A percentile compares a stretch with the other conserved stretches of the same genome.
These are phyloP conservation scores for Myrmophylax atrothorax DNA, from an alignment of 2,113 vertebrate genomes.

Conservation along the genomic window DNA sequence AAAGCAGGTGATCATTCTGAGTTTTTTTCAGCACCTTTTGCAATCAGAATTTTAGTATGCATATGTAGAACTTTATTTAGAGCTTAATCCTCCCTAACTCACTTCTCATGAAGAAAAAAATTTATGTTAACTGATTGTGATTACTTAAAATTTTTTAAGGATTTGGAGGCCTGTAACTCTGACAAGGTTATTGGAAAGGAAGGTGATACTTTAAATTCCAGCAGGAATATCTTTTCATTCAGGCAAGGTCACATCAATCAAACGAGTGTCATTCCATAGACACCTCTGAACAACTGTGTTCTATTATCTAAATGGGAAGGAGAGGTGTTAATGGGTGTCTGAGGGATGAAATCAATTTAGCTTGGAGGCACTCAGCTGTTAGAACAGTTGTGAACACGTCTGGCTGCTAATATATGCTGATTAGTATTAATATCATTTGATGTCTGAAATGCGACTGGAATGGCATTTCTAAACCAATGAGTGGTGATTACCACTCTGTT, in stretches of 20 bases:
- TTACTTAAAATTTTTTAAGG: neutral
- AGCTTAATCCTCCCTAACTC: neutral
- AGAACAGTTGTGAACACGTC: slow-evolving; percentile 72
- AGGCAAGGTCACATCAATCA: slow-evolving; percentile 74
- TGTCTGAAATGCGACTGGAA: slow-evolving; percentile 57
- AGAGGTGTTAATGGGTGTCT: slow-evolving; percentile 65
- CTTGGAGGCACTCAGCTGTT: slow-evolving; percentile 70
- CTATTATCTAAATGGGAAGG: slow-evolving; percentile 68
- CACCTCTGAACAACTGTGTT: slow-evolving; percentile 68
- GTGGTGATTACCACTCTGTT: slow-evolving; percentile 16
- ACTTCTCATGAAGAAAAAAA: neutral
- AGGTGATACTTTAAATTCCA: slow-evolving; percentile 39
- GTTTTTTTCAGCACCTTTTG: neutral
- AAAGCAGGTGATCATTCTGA: neutral
- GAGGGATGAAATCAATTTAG: slow-evolving; percentile 72
- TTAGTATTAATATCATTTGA: slow-evolving; percentile 70
- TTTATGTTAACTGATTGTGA: neutral
- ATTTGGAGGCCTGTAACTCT: slow-evolving; percentile 7
- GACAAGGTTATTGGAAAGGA: neutral
- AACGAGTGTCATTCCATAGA: slow-evolving; percentile 66
- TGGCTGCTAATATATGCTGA: slow-evolving; percentile 73
- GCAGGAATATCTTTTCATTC: slow-evolving; percentile 5
- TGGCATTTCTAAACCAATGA: slow-evolving; percentile 45
- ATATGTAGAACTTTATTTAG: neutral
- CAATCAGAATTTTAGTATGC: neutral